Evolutionary conservation across 2,797 vertebrate genomes (phyloP).

Genomic region (Ibycter americanus): DNA sequence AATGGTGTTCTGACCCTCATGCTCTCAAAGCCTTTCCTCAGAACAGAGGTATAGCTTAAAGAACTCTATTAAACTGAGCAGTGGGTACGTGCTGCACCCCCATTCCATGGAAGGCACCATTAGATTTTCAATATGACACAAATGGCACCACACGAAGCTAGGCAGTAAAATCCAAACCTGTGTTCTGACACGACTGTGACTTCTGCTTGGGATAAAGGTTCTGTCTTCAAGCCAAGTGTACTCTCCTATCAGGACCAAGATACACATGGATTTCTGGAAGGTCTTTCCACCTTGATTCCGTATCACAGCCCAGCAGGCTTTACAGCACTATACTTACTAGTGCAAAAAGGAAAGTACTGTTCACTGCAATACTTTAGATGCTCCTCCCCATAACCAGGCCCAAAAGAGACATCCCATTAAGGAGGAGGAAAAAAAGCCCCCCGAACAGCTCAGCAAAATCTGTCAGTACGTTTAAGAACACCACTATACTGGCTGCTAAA

Average conservation of each 20-base stretch:
- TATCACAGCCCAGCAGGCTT: not conserved
- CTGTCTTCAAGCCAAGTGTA: not conserved
- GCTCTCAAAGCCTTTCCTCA: not conserved
- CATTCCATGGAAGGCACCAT: not conserved
- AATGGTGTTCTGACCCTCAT: not conserved
- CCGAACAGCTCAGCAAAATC: not conserved
- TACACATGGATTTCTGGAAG: not conserved
- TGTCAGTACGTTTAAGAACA: not conserved
- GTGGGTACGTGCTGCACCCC: not conserved
- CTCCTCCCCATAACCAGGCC: not conserved
- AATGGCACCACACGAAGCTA: not conserved
- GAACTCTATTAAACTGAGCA: not conserved
- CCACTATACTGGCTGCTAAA: not conserved
- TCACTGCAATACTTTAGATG: not conserved
- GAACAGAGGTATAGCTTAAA: not conserved
- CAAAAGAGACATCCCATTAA: not conserved
- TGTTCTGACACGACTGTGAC: not conserved
- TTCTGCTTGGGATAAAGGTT: not conserved
- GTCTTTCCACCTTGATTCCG: not conserved
- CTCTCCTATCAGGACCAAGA: not conserved
- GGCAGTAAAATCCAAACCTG: not conserved
- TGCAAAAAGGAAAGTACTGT: not conserved
- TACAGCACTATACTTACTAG: not conserved
- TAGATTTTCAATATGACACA: not conserved
- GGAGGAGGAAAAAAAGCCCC: not conserved